phyloP scores from a whole-genome alignment of 1,140 invertebrate species.

The Wiebesia pumilae region DNA sequence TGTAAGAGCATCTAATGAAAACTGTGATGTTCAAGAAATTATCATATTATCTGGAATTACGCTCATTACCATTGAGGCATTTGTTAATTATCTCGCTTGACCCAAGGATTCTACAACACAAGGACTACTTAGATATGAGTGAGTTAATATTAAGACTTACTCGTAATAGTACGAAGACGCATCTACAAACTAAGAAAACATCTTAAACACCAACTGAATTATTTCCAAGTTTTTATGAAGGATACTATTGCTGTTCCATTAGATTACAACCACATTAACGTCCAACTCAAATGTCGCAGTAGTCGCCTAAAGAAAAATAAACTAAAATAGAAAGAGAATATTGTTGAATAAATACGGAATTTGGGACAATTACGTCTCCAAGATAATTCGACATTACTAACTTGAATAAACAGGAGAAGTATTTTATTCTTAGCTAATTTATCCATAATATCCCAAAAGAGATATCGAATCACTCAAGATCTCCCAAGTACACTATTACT shows the following conservation, averaged over 20 bases:
- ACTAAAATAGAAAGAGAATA: neutral
- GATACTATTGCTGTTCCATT: conserved; percentile 5
- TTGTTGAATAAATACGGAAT: neutral
- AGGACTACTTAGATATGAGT: conserved; percentile 53
- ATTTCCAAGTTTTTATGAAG: neutral
- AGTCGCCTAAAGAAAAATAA: neutral
- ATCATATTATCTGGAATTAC: conserved; percentile 54
- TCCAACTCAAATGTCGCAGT: neutral
- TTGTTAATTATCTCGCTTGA: conserved; percentile 58
- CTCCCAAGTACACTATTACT: neutral
- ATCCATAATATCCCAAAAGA: neutral
- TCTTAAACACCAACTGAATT: conserved; percentile 19
- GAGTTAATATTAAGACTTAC: conserved; percentile 35
- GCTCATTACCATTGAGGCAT: conserved; percentile 58
- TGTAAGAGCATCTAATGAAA: conserved; percentile 22
- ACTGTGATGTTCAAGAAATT: conserved; percentile 16
- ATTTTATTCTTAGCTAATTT: neutral
- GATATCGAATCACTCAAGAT: neutral
- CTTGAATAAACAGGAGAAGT: neutral
- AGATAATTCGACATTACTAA: neutral
- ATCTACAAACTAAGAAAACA: conserved; percentile 30
- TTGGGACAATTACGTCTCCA: neutral
- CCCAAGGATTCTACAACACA: conserved; percentile 54
- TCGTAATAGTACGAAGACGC: conserved; percentile 31
- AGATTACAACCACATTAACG: neutral